Base-by-base conservation (phyloP, 2,113 vertebrate genomes). In the Hippolais icterina region DNA sequence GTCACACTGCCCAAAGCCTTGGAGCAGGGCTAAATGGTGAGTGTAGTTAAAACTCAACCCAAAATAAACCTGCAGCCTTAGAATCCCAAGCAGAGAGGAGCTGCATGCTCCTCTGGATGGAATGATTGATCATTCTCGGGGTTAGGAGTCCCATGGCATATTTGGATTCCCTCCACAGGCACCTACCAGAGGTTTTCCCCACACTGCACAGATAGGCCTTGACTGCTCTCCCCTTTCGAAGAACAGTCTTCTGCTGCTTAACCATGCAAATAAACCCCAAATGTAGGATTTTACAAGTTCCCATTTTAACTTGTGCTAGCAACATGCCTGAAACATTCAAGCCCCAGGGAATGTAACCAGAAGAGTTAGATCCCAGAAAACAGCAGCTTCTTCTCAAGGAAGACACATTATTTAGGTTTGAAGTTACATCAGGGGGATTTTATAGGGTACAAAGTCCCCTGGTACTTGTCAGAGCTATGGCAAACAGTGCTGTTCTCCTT, bases 201-300 rank as follows among this genome's bases (percentile, higher is more conserved):
- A 25, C 12, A 1, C 10, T 53, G 69, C 60, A 66, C 0, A 0
- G 31, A 54, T 5, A 24, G 75, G 47, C 37, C 13, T 41, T 44
- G 37, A 37, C 28, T 69, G 6, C 60, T 53, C 80, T 63, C 54
- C 0, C 1, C 5, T 11, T 37, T 24, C 1, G 0, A 89, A 69
- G 15, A 78, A 56, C 21, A 65, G 10, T 4, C 5, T 74, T 72
- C 15, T 54, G 33, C 47, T 74, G 35, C 50, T 70, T 4, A 39
- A 46, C 20, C 3, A 2, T 24, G 33, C 63, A 70, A 89, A 59
- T 33, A 80, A 86, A 35, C 19, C 64, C 56, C n/a, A 56, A 75
- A 21, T 19, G 27, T 1, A 63, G 65, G 39, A 63, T 61, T 87
- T 87, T 70, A 44, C 54, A 65, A 80, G 22, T 14, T 57, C 33